Evolutionary conservation across 2,113 vertebrate species (phyloP), one percentile per base, ranked within the genome.

Genomic region (Sylvia atricapilla): DNA sequence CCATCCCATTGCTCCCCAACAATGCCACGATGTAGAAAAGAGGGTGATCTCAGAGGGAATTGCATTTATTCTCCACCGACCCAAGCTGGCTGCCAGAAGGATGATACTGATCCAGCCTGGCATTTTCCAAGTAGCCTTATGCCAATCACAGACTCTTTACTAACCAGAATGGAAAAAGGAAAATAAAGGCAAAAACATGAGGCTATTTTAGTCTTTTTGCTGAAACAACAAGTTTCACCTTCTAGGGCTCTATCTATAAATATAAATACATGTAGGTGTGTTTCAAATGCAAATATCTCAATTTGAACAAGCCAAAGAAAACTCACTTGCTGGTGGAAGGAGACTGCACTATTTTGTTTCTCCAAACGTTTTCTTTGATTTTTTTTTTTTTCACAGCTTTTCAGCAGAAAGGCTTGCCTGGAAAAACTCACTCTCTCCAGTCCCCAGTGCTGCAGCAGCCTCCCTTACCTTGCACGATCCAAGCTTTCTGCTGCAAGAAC

Each of bases 211-310:
- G 46, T 64, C 49, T 73, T 89, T 93, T 76, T 82, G 64, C 84
- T 84, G 84, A 94, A 89, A 76, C 44, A 7, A 41, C 76, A 89
- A 78, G 73, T 82, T 94, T 69, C 31, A n/a, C 44, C 87, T 92
- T 90, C 46, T 5, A 43, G 41, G 49, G 43, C 35, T 84, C 43
- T 72, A 6, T 15, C 72, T 66, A 59, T 37, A 93, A 87, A 75
- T 50, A 82, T 28, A 33, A 13, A 37, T 12, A 18, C 4, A 20
- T 81, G 53, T 68, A 77, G 89, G 73, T 93, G 72, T 37, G 43
- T 70, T 93, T 92, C 75, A 83, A 86, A 89, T 67, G 84, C 94
- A 86, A 89, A 84, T 62, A 59, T 28, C 68, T 55, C 72, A 10
- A 11, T 84, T 62, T 6, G 39, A 86, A 55, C 55, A 39, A 62